A percentile compares a stretch with the other conserved stretches of the same genome.
phyloP scores from a whole-genome alignment of 2,888 invertebrate genomes.

The Caradrina clavipalpis region DNA sequence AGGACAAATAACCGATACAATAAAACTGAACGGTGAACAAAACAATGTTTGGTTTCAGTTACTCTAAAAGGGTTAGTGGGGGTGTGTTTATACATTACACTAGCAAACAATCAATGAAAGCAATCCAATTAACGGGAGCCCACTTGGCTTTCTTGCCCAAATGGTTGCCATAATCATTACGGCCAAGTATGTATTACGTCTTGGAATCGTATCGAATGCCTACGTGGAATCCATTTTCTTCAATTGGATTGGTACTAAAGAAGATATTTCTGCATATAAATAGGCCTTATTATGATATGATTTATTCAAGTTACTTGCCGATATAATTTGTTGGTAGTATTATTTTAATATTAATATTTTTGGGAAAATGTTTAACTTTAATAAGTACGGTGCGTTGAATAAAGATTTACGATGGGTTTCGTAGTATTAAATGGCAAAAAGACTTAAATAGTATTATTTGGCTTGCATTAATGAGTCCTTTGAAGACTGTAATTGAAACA shows the following conservation, averaged over 20 bases:
- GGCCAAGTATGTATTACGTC: slow-evolving; percentile 72
- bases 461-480: slow-evolving; percentile 24
- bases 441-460: slow-evolving; percentile 21
- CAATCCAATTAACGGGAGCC: slow-evolving; percentile 83
- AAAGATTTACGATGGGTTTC: slow-evolving; percentile 1
- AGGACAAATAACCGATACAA: slow-evolving; percentile 24
- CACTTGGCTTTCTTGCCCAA: slow-evolving; percentile 81
- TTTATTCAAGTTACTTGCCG: slow-evolving; percentile 37
- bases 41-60: slow-evolving; percentile 41
- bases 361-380: slow-evolving; percentile 23
- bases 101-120: slow-evolving; percentile 78
- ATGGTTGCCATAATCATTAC: slow-evolving; percentile 82
- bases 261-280: slow-evolving; percentile 59
- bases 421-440: slow-evolving; percentile 17
- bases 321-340: slow-evolving; percentile 20
- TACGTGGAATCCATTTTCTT: slow-evolving; percentile 73
- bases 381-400: slow-evolving; percentile 12
- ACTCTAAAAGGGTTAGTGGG: slow-evolving; percentile 52
- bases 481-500: slow-evolving; percentile 36
- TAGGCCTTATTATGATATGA: slow-evolving; percentile 48
- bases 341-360: slow-evolving; percentile 11
- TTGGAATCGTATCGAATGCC: slow-evolving; percentile 56
- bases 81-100: slow-evolving; percentile 65
- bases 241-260: slow-evolving; percentile 62
- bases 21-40: slow-evolving; percentile 40